phyloP scores from a whole-genome alignment of 2,113 vertebrate species.

The Ailuropoda melanoleuca region DNA sequence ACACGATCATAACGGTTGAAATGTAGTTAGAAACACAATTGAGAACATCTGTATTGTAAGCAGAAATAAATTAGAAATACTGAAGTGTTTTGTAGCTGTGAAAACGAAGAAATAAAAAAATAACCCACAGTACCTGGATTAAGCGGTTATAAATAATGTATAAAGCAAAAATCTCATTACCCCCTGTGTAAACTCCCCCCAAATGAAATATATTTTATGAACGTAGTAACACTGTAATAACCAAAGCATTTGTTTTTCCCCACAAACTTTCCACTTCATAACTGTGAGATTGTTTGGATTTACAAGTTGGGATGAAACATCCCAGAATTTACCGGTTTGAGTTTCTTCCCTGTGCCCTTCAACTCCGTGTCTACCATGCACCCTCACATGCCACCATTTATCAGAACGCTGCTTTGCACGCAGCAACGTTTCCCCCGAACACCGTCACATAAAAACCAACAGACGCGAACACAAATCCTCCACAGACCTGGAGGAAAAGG shows the following conservation, averaged over 20 bases:
- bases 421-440: slow-evolving; percentile 38
- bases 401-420: slow-evolving; percentile 64
- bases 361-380: background rate
- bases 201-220: slow-evolving; percentile 90
- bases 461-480: background rate
- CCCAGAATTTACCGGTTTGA: slow-evolving; percentile 77
- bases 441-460: slow-evolving; percentile 50
- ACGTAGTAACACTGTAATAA: slow-evolving; percentile 89
- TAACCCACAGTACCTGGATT: slow-evolving; percentile 88
- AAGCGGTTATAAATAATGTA: slow-evolving; percentile 89
- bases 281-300: slow-evolving; percentile 85
- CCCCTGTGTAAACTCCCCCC: slow-evolving; percentile 87
- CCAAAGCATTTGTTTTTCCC: slow-evolving; percentile 87
- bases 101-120: slow-evolving; percentile 88
- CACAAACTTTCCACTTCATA: slow-evolving; percentile 87
- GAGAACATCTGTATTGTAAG: slow-evolving; percentile 91
- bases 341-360: slow-evolving; percentile 82
- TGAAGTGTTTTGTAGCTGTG: slow-evolving; percentile 86
- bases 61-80: slow-evolving; percentile 91
- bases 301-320: slow-evolving; percentile 78
- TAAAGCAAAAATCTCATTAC: slow-evolving; percentile 90
- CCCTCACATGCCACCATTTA: slow-evolving; percentile 51
- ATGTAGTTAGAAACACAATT: slow-evolving; percentile 89
- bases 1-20: slow-evolving; percentile 85
- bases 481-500: background rate